Evolutionary conservation across 1,140 invertebrate species (phyloP).

Genomic region (Aphaenogaster rudis): DNA sequence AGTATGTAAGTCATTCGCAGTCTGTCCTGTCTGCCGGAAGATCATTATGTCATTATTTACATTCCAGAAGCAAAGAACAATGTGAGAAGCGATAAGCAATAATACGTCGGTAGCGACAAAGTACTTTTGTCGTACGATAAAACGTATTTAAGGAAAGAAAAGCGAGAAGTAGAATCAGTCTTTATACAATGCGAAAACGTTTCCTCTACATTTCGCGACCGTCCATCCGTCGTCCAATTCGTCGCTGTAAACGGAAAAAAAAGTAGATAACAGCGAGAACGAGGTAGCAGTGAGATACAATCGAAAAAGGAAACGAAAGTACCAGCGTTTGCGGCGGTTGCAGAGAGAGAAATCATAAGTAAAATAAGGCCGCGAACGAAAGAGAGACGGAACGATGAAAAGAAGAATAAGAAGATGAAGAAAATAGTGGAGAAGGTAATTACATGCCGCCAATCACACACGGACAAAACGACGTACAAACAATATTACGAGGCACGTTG

Average conservation of each 20-base stretch:
- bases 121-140: constrained; percentile 8
- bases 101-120: constrained; percentile 28
- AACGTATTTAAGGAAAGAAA: constrained; percentile 5
- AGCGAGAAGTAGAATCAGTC: constrained; percentile 29
- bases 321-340: constrained; percentile 23
- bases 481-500: constrained; percentile 75
- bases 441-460: constrained; percentile 77
- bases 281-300: constrained; percentile 46
- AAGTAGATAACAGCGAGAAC: constrained; percentile 35
- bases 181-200: constrained; percentile 31
- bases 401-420: constrained; percentile 57
- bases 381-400: constrained; percentile 57
- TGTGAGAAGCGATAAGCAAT: constrained; percentile 49
- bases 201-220: constrained; percentile 18
- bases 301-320: constrained; percentile 48
- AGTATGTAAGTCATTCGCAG: constrained; percentile 20
- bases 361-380: constrained; percentile 61
- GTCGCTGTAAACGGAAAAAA: constrained; percentile 13
- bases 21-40: constrained; percentile 10
- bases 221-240: constrained; percentile 46
- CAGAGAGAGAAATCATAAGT: constrained; percentile 43
- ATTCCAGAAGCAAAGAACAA: constrained; percentile 32
- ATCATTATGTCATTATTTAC: constrained; percentile 52
- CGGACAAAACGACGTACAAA: constrained; percentile 79
- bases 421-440: constrained; percentile 63